These are phyloP conservation scores for Coelinius sp. DNA, from an alignment of 2,888 invertebrate species.

Conservation along the genomic window DNA sequence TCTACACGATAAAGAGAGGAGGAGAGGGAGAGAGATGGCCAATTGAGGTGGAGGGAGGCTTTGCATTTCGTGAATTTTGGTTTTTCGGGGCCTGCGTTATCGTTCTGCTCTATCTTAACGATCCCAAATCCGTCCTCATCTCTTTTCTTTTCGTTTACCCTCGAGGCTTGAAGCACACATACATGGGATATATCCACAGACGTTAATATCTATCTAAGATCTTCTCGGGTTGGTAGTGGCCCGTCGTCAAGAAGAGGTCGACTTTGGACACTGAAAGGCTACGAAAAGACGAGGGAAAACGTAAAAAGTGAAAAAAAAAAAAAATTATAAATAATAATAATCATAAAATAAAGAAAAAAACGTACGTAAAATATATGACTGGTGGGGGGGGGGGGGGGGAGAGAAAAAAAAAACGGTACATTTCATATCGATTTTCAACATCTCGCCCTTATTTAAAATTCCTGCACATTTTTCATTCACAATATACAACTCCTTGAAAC, in stretches of 20 bases:
- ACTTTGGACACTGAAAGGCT: slow-evolving; percentile 38
- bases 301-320: slow-evolving; percentile 39
- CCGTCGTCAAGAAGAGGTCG: slow-evolving; percentile 37
- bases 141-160: slow-evolving; percentile 40
- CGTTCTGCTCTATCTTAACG: slow-evolving; percentile 60
- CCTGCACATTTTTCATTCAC: slow-evolving; percentile 16
- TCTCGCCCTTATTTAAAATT: slow-evolving; percentile 23
- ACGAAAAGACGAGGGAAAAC: slow-evolving; percentile 45
- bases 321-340: neutral
- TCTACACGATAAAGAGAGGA: neutral
- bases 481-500: neutral
- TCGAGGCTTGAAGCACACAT: neutral
- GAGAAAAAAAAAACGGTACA: neutral
- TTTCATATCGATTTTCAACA: slow-evolving; percentile 12
- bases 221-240: slow-evolving; percentile 4
- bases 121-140: slow-evolving; percentile 59
- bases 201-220: slow-evolving; percentile 24
- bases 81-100: slow-evolving; percentile 48
- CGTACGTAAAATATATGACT: slow-evolving; percentile 24
- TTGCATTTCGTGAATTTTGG: slow-evolving; percentile 36
- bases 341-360: slow-evolving; percentile 1
- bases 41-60: too few relatives aligned
- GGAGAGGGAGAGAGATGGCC: too few relatives aligned
- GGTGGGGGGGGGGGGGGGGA: neutral
- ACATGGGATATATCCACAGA: slow-evolving; percentile 23